phyloP scores from a whole-genome alignment of 2,797 vertebrate species.

The Morelia viridis region DNA sequence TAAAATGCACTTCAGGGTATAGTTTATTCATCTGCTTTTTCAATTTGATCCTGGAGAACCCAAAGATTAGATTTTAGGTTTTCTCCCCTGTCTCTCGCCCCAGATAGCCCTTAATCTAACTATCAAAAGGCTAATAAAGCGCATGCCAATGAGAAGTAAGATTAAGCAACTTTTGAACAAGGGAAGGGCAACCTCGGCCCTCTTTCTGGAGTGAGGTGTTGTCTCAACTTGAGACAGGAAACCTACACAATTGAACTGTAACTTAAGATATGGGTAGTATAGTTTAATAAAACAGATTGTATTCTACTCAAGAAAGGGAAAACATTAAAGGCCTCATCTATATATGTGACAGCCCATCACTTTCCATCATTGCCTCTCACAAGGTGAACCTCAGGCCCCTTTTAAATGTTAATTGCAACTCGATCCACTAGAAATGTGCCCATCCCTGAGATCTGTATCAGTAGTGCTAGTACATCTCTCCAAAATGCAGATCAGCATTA shows the following conservation, averaged over 20 bases:
- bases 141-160: neutral
- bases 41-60: neutral
- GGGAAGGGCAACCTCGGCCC: neutral
- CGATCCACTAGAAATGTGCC: too few species aligned
- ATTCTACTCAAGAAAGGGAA: too few species aligned
- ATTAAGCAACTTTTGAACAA: neutral
- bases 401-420: too few species aligned
- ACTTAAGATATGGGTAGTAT: too few species aligned
- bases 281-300: too few species aligned
- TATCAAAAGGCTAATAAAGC: neutral
- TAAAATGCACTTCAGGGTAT: neutral
- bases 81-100: neutral
- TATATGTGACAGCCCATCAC: too few species aligned
- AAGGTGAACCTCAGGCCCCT: too few species aligned
- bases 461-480: constrained; percentile 17
- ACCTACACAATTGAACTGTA: neutral
- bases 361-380: too few species aligned
- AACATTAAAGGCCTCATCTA: too few species aligned
- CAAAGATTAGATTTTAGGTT: neutral
- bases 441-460: neutral
- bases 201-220: neutral
- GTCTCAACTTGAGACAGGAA: neutral
- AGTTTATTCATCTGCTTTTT: neutral
- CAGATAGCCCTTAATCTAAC: neutral
- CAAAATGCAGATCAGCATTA: constrained; percentile 23